Evolutionary conservation across 2,797 vertebrate species (phyloP), one percentile per base, ranked within the genome.

Genomic region (Neomorphus geoffroyi): DNA sequence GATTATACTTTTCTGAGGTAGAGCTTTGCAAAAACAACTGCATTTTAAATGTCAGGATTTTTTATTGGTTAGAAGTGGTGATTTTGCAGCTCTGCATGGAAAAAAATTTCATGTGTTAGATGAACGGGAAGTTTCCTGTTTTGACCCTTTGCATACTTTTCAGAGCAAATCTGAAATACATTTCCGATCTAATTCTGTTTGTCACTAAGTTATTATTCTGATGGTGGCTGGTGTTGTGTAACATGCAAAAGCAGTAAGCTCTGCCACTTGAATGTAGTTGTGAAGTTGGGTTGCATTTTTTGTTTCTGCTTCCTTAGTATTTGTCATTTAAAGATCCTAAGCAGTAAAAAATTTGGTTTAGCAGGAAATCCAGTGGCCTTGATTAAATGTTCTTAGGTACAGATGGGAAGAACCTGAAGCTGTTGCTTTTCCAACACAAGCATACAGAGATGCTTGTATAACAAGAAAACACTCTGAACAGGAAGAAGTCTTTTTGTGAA

Each of bases 1-100:
- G 26, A 35, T 84, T 54, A 46, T 28, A 26, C 6, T 48, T 65
- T 71, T 58, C 26, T 19, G 13, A 58, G 11, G 18, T 67, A 89
- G 62, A 85, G 12, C 10, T 93, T 91, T 90, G 69, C 67, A 91
- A 53, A 92, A 89, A 62, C 51, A 92, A 67, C 71, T 65, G 22
- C 33, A 33, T 60, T 78, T 57, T 72, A 83, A 94, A 90, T 75
- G 41, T 65, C 62, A 83, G 32, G 6, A 35, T 0, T 0, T 8
- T 53, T 75, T 88, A 88, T 88, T 73, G 46, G 60, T 96, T 73
- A 62, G 41, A 80, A 96, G 71, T 80, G 11, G 66, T 53, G 32
- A 43, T 46, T 80, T 46, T 30, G 8, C 5, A 70, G 18, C 57
- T 82, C 60, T 84, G 11, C 5, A 6, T 69, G 33, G 61, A 48